Conservation (phyloP, 2,888 invertebrate species). For the Nezara viridula region DNA sequence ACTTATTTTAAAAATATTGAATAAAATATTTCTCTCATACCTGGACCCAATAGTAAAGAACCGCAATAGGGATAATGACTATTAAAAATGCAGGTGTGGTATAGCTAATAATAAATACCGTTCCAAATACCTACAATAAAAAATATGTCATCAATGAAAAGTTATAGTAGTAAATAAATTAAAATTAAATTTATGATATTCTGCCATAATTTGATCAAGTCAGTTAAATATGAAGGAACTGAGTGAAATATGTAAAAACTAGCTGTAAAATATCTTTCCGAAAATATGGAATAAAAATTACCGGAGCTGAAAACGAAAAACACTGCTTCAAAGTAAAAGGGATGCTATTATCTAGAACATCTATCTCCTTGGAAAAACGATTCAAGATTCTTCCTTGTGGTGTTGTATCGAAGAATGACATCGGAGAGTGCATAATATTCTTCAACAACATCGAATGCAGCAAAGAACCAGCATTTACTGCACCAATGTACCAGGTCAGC, state of each 20-base stretch:
- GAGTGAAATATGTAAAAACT: too few relatives aligned
- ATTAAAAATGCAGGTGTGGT: constrained; percentile 86
- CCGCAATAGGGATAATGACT: constrained; percentile 83
- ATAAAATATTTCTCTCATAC: constrained; percentile 41
- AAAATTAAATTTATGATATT: background rate
- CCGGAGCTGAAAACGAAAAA: constrained; percentile 74
- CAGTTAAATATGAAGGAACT: too few relatives aligned
- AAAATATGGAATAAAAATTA: too few relatives aligned
- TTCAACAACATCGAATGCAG: constrained; percentile 54
- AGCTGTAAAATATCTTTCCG: too few relatives aligned
- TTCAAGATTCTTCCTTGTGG: constrained; percentile 70
- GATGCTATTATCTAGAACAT: constrained; percentile 67
- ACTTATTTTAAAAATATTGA: background rate
- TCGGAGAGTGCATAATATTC: constrained; percentile 67
- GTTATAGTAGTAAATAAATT: background rate
- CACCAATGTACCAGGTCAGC: constrained; percentile 36
- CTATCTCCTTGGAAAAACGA: constrained; percentile 69
- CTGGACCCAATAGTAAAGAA: constrained; percentile 79
- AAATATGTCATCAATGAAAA: background rate
- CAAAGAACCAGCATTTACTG: constrained; percentile 51
- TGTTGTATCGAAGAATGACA: constrained; percentile 69
- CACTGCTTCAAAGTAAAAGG: constrained; percentile 55
- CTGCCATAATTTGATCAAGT: too few relatives aligned
- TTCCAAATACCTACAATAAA: constrained; percentile 2
- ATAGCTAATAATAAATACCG: constrained; percentile 75